Evolutionary conservation across 2,888 invertebrate species (phyloP).

Genomic region (Limenitis camilla): DNA sequence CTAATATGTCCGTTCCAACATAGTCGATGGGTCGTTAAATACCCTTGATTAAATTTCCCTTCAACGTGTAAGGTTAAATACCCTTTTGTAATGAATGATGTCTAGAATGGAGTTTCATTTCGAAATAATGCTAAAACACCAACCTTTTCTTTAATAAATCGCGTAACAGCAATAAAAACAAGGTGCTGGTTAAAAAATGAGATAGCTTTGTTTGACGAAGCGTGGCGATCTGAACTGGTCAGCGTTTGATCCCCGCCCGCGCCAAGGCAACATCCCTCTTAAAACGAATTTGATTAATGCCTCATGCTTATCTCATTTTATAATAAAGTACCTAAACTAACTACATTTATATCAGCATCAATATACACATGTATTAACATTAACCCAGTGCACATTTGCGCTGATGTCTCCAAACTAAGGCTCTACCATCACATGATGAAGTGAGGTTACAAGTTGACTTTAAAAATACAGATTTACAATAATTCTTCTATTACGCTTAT

Average conservation of each 20-base stretch:
- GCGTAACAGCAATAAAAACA: conserved; percentile 7
- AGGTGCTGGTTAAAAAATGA: conserved; percentile 29
- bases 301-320: conserved; percentile 10
- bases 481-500: not conserved
- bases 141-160: not conserved
- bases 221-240: conserved; percentile 38
- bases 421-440: too few relatives aligned
- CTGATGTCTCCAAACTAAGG: too few relatives aligned
- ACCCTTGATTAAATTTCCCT: too few relatives aligned
- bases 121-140: not conserved
- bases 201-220: conserved; percentile 46
- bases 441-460: too few relatives aligned
- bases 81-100: too few relatives aligned
- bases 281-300: conserved; percentile 8
- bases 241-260: conserved; percentile 48
- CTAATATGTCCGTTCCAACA: too few relatives aligned
- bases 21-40: too few relatives aligned
- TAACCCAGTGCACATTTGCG: too few relatives aligned
- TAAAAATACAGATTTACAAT: not conserved
- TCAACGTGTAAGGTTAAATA: too few relatives aligned
- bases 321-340: not conserved
- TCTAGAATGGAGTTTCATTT: too few relatives aligned
- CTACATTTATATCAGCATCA: not conserved
- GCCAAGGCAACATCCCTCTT: conserved; percentile 45
- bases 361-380: too few relatives aligned